Base-by-base conservation (phyloP, 2,113 vertebrate species). In the Scomber colias region DNA sequence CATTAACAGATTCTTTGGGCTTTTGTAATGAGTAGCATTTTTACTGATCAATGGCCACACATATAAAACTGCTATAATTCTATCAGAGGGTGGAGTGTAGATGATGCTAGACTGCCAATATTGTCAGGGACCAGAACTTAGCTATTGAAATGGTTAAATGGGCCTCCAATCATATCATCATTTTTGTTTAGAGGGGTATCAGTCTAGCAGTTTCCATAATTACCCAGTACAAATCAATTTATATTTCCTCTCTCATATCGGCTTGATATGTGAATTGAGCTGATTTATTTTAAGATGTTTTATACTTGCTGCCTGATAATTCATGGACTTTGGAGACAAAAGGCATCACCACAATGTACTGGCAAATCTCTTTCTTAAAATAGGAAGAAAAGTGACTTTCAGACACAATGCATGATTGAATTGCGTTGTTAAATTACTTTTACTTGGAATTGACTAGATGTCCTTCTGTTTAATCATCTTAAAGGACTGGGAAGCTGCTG, bases 1-100 rank as follows among this genome's bases (percentile, higher is more conserved):
- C 84, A 79, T 90, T 87, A 90, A 86, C 69, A 66, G 63, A 75
- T 72, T 89, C 76, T 73, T 76, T 75, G 46, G 50, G 55, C 57
- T 82, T 90, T 81, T 84, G 6, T 86, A 75, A 82, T 85, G 71
- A 79, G 66, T 51, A 69, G 40, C 75, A 63, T 84, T 80, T 79
- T 71, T 57, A 67, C 49, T 81, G 77, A 92, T 89, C 82, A 73
- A 76, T 83, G 72, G 11, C 61, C 79, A 70, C 59, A 85, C 67
- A 50, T 45, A 76, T 45, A 76, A 72, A 74, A 77, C 40, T 68
- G 49, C 35, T 31, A 59, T 76, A 71, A 81, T 82, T 84, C 44
- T 71, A 83, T 89, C 80, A 81, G 27, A 54, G 31, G 10, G 4
- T 14, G 55, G 70, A 45, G 40, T 45, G 30, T 27, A 35, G 65